These are phyloP conservation scores for Metopia argyrocephala DNA, from an alignment of 2,888 invertebrate species.

Conservation along the genomic window DNA sequence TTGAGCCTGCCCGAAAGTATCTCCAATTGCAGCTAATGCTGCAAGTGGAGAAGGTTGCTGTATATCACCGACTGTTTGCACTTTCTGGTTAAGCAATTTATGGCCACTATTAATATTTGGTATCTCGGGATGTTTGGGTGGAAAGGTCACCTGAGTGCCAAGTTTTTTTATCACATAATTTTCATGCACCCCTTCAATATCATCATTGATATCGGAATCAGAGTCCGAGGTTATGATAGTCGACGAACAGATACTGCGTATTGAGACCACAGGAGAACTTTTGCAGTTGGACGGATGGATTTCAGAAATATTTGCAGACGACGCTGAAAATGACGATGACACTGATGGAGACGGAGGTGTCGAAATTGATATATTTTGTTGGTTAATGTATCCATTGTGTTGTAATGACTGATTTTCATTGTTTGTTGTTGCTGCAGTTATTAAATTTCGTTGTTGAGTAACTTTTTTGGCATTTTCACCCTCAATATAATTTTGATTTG, in stretches of 20 bases:
- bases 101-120: conserved; percentile 72
- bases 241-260: conserved; percentile 76
- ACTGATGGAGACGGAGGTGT: conserved; percentile 19
- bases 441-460: neutral
- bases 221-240: conserved; percentile 72
- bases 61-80: conserved; percentile 55
- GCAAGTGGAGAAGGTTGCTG: conserved; percentile 17
- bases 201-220: conserved; percentile 72
- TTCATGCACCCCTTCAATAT: conserved; percentile 67
- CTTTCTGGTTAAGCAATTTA: conserved; percentile 71
- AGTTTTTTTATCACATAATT: conserved; percentile 75
- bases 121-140: conserved; percentile 70
- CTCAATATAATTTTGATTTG: conserved; percentile 29
- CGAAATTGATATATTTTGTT: conserved; percentile 13
- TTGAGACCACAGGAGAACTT: conserved; percentile 73
- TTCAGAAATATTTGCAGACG: conserved; percentile 9
- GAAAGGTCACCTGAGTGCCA: conserved; percentile 73
- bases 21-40: conserved; percentile 34
- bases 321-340: conserved; percentile 27
- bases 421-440: neutral
- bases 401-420: conserved; percentile 34
- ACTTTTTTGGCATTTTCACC: conserved; percentile 32
- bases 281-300: conserved; percentile 33
- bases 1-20: conserved; percentile 39
- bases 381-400: conserved; percentile 35